These are phyloP conservation scores for Penaeus indicus DNA, from an alignment of 1,140 invertebrate genomes.

Conservation along the genomic window DNA sequence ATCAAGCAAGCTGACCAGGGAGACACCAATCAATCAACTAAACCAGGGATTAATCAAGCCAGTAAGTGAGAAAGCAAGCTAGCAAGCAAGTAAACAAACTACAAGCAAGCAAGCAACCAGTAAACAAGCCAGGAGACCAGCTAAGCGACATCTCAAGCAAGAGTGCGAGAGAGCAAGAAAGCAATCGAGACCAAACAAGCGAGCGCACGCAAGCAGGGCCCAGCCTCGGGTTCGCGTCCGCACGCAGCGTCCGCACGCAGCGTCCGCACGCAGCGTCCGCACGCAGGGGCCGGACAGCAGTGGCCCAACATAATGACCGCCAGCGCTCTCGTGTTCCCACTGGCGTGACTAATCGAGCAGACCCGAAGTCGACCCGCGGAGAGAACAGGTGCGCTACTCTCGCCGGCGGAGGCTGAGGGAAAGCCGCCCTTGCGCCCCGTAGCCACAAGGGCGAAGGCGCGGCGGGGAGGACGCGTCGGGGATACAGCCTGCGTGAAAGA, in stretches of 20 bases:
- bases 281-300: neutral
- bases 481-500: neutral
- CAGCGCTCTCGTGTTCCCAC: constrained; percentile 48
- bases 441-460: neutral
- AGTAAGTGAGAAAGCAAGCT: no score
- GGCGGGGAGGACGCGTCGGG: neutral
- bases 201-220: no score
- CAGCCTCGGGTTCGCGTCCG: neutral
- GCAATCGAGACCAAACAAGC: no score
- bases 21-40: no score
- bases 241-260: neutral
- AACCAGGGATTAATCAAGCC: no score
- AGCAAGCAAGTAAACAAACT: no score
- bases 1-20: no score
- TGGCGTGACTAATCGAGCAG: constrained; percentile 52
- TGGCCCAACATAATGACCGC: constrained; percentile 42
- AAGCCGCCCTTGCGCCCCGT: neutral
- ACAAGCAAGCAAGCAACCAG: no score
- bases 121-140: no score
- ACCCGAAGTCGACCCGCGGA: constrained; percentile 43
- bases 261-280: neutral
- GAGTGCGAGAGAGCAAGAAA: no score
- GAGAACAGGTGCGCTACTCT: constrained; percentile 31
- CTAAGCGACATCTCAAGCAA: no score
- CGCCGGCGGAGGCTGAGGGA: neutral